Evolutionary conservation across 2,797 vertebrate genomes (phyloP).

Genomic region (Alauda arvensis): DNA sequence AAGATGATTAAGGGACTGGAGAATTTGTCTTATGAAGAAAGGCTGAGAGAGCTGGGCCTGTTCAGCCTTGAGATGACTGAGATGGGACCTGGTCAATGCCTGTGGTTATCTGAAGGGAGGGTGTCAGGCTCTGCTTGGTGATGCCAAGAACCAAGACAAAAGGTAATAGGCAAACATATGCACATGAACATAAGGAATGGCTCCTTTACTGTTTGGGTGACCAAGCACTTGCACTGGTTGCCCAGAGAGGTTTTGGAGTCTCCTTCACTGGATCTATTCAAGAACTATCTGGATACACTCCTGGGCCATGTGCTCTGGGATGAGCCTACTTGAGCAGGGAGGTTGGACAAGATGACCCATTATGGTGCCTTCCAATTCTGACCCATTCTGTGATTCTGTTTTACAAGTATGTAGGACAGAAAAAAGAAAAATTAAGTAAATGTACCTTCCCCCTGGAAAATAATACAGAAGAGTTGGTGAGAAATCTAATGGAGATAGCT

Average conservation of each 20-base stretch:
- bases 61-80: background rate
- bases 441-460: background rate
- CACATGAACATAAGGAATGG: background rate
- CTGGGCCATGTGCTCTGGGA: background rate
- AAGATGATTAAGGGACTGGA: background rate
- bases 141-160: background rate
- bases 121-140: background rate
- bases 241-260: background rate
- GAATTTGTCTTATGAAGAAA: background rate
- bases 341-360: background rate
- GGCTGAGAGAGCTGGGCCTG: background rate
- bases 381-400: background rate
- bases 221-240: accelerated
- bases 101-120: background rate
- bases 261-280: background rate
- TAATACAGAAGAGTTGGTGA: background rate
- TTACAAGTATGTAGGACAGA: background rate
- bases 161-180: background rate
- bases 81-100: too few relatives aligned
- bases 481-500: background rate
- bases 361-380: background rate
- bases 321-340: background rate
- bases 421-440: background rate
- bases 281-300: background rate
- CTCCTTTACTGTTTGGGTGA: background rate